Percentiles rank a stretch among this genome's conserved stretches.
Conservation (phyloP, 2,113 vertebrate species). For the Clarias macrocephalus region DNA sequence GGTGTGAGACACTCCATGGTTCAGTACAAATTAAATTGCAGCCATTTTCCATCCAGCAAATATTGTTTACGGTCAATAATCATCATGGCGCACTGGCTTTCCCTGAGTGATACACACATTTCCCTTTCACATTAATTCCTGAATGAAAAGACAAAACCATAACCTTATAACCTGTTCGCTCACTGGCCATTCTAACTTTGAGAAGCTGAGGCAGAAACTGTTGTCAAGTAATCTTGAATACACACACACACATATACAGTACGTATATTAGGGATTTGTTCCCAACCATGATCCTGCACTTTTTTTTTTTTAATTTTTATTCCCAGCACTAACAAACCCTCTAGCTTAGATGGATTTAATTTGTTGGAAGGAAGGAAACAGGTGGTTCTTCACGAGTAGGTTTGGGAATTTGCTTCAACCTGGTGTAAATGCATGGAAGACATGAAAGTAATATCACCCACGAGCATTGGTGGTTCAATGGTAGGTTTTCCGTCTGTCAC, state of each 20-base stretch:
- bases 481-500: too few relatives aligned
- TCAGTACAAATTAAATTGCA: conserved; percentile 8
- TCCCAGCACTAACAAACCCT: too few relatives aligned
- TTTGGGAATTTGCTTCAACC: background rate
- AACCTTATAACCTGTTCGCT: background rate
- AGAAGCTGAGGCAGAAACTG: background rate
- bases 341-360: background rate
- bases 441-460: background rate
- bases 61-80: conserved; percentile 32
- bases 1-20: background rate
- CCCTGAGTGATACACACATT: background rate
- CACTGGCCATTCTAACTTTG: background rate
- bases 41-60: conserved; percentile 25
- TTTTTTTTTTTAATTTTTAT: background rate
- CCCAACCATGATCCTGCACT: background rate
- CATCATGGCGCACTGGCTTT: background rate
- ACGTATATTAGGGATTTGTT: too few relatives aligned
- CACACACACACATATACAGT: background rate
- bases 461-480: too few relatives aligned
- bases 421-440: background rate
- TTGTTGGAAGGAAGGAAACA: background rate
- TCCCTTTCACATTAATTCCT: background rate
- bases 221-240: too few relatives aligned
- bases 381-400: background rate
- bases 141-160: background rate